phyloP scores from a whole-genome alignment of 2,113 vertebrate genomes.

The Lamprotornis superbus region DNA sequence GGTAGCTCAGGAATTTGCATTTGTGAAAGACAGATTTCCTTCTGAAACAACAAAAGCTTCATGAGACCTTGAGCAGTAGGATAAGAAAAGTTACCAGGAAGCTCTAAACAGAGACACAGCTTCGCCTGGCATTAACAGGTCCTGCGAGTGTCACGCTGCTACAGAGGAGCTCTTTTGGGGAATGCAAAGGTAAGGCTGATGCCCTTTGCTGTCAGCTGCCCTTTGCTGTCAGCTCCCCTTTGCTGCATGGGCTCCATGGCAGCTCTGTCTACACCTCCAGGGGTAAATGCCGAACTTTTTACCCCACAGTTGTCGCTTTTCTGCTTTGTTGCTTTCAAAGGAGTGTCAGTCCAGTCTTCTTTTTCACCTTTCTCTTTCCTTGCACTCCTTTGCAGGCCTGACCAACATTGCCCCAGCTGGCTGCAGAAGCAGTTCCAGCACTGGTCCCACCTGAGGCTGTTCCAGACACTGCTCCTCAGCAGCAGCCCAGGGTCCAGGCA shows the following conservation, averaged over 20 bases:
- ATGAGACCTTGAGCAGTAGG: not conserved
- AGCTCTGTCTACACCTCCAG: not conserved
- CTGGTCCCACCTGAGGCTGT: not conserved
- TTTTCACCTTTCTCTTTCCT: not conserved
- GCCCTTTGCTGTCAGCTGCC: not conserved
- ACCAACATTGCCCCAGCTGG: accelerated
- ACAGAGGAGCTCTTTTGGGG: not conserved
- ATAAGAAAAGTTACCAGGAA: not conserved
- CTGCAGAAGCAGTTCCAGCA: not conserved
- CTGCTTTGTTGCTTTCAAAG: not conserved
- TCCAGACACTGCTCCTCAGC: not conserved
- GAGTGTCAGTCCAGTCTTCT: not conserved
- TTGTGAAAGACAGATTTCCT: not conserved
- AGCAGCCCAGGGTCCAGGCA: not conserved
- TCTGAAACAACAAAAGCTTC: not conserved
- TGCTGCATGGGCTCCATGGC: accelerated
- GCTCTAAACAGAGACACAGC: not conserved
- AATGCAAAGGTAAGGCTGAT: not conserved
- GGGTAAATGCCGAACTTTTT: not conserved
- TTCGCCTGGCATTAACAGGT: not conserved
- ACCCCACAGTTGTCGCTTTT: not conserved
- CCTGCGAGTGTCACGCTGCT: accelerated
- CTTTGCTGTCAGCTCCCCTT: not conserved
- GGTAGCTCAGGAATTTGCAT: not conserved
- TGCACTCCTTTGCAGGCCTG: not conserved